Evolutionary conservation across 1,140 invertebrate species (phyloP), one percentile per base, ranked within the genome.

Genomic region (Sarcophaga peregrina): DNA sequence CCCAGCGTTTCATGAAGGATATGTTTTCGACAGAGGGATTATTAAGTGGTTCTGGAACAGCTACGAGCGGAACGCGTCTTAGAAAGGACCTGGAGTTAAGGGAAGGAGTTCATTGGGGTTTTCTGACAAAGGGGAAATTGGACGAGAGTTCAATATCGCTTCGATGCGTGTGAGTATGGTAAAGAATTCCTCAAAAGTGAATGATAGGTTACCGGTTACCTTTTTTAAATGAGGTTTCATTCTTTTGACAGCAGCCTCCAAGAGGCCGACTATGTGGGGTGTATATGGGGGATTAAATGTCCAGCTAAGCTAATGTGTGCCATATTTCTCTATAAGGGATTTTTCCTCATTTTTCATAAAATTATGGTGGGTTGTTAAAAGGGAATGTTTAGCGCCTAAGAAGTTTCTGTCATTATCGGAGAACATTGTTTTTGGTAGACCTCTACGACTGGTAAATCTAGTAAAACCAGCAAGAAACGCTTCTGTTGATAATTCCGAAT

Each of bases 231-330:
- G 54, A 15, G 3, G 0, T 58, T 58, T 58, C 54, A 58, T 58
- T 3, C 54, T 15, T n/a, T 58, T 58, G 11, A 15, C 72, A 13
- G 72, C 80, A 0, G 83, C 72, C 37, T 83, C 80, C 83, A 50
- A 83, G 17, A 83, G 80, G 7, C 80, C 83, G 7, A 80, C 83
- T 45, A 84, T 80, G 54, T 84, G 74, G 17, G 83, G 74, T 25
- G 83, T 72, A 37, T 73, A 47, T 4, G 80, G 83, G 0, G 83
- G 83, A 17, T 82, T 82, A 73, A 84, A 84, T 8, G 72, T 37
- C 68, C 68, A 73, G 9, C 5, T 73, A 1, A 73, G 25, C 2
- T 2, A 17, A 52, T 74, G 81, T 2, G 17, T n/a, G 20, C 75
- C 46, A 11, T 74, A 74, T 45, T 74, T 74, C 8, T 9, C 17